A percentile compares a stretch with the other conserved stretches of the same genome.
Evolutionary conservation across 2,797 vertebrate species (phyloP).

Genomic region (Lemur catta): DNA sequence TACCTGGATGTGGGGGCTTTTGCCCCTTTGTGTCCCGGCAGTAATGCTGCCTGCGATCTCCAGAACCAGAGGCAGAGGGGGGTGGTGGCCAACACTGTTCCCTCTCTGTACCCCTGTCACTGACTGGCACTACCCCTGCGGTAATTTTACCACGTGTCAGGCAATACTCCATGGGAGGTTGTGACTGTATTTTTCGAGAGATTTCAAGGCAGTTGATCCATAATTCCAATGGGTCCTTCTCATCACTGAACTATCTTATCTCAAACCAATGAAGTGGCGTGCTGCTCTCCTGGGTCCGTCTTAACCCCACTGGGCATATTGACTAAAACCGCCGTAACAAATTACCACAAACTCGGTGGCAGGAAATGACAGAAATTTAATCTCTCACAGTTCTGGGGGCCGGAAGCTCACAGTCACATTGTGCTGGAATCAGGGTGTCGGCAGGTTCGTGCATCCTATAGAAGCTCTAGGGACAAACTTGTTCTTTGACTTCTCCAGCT

Average conservation of each 20-base stretch:
- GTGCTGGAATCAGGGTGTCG: background rate
- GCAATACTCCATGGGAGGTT: too few species aligned
- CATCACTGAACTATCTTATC: background rate
- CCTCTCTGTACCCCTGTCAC: accelerated
- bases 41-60: background rate
- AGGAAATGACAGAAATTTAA: background rate
- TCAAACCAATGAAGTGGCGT: background rate
- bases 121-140: background rate
- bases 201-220: background rate
- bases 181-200: background rate
- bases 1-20: background rate
- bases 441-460: too few species aligned
- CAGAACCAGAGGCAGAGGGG: background rate
- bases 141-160: background rate
- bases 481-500: background rate
- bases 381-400: background rate
- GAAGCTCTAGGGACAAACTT: background rate
- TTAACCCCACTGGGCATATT: background rate
- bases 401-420: background rate
- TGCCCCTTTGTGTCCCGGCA: background rate
- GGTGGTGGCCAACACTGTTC: background rate
- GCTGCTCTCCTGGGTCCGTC: background rate
- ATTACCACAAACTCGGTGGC: background rate
- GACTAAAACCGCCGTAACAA: background rate
- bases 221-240: background rate